These are phyloP conservation scores for Trichogramma evanescens DNA, from an alignment of 2,888 invertebrate genomes.

Conservation along the genomic window DNA sequence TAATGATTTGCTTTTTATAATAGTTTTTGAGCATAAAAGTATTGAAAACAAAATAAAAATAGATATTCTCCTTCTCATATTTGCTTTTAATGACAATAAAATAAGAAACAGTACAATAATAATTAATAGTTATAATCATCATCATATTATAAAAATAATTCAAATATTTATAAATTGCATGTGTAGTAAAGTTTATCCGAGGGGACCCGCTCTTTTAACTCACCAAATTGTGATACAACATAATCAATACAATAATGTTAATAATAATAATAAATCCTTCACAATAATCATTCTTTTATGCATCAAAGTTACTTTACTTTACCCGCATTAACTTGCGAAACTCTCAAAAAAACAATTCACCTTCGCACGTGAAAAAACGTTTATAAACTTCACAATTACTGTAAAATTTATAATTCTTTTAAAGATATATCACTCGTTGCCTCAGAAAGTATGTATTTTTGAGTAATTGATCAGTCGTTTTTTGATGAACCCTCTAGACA, in stretches of 20 bases:
- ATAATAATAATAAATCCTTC: slow-evolving; percentile 39
- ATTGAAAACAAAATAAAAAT: slow-evolving; percentile 23
- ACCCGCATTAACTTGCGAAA: slow-evolving; percentile 35
- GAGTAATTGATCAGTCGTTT: slow-evolving; percentile 30
- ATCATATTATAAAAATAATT: slow-evolving; percentile 24
- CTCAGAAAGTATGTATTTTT: slow-evolving; percentile 30
- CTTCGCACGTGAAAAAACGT: slow-evolving; percentile 39
- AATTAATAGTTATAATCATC: slow-evolving; percentile 31
- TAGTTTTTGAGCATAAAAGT: slow-evolving; percentile 12
- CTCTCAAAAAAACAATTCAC: slow-evolving; percentile 44
- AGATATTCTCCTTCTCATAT: slow-evolving; percentile 23
- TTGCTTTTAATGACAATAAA: slow-evolving; percentile 47
- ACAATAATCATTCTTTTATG: slow-evolving; percentile 29
- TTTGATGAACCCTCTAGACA: slow-evolving; percentile 26
- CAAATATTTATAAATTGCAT: slow-evolving; percentile 39
- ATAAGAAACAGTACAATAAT: slow-evolving; percentile 46
- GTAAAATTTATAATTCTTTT: slow-evolving; percentile 31
- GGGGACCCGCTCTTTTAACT: slow-evolving; percentile 28
- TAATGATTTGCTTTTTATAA: slow-evolving; percentile 11
- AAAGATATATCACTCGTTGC: slow-evolving; percentile 33
- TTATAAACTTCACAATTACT: slow-evolving; percentile 33
- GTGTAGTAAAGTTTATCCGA: slow-evolving; percentile 38
- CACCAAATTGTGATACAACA: slow-evolving; percentile 40
- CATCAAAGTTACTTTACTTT: slow-evolving; percentile 35
- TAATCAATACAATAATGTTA: slow-evolving; percentile 36